phyloP scores from a whole-genome alignment of 2,797 vertebrate species.

The Furcifer pardalis region DNA sequence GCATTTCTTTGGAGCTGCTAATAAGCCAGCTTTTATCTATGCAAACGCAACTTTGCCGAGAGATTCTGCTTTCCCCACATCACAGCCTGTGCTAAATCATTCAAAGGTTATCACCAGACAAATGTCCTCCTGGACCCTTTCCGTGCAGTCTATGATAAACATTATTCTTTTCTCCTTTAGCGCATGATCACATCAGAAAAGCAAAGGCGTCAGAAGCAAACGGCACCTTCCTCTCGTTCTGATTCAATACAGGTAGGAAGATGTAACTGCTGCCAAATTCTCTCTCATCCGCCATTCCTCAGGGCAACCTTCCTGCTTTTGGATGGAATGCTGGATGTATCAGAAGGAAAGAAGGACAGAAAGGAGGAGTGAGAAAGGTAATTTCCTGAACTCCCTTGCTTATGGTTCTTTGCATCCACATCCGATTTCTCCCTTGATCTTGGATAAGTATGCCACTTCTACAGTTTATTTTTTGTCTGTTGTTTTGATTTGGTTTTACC shows the following conservation, averaged over 20 bases:
- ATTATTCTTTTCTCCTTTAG: neutral
- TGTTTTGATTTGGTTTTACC: too few species aligned
- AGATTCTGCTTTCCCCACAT: conserved; percentile 30
- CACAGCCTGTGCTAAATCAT: conserved; percentile 56
- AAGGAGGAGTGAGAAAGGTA: neutral
- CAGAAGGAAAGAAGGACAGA: neutral
- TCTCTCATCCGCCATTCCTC: neutral
- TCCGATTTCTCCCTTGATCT: neutral
- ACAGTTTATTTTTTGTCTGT: too few species aligned
- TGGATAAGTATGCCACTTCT: neutral
- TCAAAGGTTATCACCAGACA: conserved; percentile 58
- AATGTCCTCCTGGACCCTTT: neutral
- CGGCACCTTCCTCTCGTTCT: neutral
- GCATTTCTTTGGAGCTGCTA: conserved; percentile 69
- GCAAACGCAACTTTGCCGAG: conserved; percentile 62
- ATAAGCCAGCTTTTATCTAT: conserved; percentile 66
- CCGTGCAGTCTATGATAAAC: neutral
- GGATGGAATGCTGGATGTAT: neutral
- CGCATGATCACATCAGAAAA: neutral
- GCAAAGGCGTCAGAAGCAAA: neutral
- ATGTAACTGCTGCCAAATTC: neutral
- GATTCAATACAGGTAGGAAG: neutral
- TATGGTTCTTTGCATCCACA: neutral
- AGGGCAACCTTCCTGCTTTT: neutral
- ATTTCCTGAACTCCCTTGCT: too few species aligned